Conservation (phyloP, 2,113 vertebrate genomes). For the Mesocricetus auratus region DNA sequence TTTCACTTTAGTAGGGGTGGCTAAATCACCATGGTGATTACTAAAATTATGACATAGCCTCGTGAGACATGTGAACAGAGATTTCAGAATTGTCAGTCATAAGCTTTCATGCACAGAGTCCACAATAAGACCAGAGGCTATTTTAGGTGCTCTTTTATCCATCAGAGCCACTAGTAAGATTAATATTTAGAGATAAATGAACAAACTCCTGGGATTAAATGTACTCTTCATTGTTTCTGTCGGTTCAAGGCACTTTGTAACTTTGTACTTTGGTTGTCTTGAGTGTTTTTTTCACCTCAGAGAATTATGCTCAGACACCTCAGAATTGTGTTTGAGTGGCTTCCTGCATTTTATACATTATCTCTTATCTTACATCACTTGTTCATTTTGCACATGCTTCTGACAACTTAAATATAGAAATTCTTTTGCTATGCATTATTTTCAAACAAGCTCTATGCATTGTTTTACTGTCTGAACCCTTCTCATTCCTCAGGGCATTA, state of each 20-base stretch:
- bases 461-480: background rate
- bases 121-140: background rate
- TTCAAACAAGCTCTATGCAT: background rate
- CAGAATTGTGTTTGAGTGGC: background rate
- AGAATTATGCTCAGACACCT: background rate
- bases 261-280: background rate
- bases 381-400: background rate
- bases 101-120: conserved; percentile 1
- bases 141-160: conserved; percentile 18
- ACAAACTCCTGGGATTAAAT: background rate
- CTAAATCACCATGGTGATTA: conserved; percentile 78
- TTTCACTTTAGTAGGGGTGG: conserved; percentile 64
- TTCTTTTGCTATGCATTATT: background rate
- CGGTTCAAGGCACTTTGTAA: background rate
- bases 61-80: conserved; percentile 46
- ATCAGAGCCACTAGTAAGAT: conserved; percentile 32
- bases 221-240: conserved; percentile 50
- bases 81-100: conserved; percentile 65
- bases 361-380: background rate
- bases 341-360: background rate
- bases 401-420: conserved; percentile 8
- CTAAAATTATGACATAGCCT: conserved; percentile 59
- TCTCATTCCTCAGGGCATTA: background rate
- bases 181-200: background rate
- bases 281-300: background rate